A percentile compares a stretch with the other conserved stretches of the same genome.
Conservation (phyloP, 2,797 vertebrate species). For the Anguilla megastoma region DNA sequence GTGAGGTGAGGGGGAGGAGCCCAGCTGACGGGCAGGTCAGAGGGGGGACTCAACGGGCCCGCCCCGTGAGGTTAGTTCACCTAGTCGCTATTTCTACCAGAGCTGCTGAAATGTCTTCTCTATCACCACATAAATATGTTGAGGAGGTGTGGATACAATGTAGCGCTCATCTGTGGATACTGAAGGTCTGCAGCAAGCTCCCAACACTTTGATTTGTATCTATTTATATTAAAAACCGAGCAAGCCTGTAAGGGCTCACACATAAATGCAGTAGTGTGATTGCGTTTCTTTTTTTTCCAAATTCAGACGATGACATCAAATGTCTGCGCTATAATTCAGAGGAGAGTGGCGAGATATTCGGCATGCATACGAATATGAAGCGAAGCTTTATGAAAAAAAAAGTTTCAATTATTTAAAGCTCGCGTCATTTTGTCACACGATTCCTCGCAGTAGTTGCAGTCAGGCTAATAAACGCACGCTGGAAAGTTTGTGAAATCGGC, state of each 20-base stretch:
- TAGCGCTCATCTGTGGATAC: conserved; percentile 74
- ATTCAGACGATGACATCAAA: conserved; percentile 76
- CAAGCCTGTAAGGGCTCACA: conserved; percentile 71
- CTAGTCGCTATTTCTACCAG: conserved; percentile 71
- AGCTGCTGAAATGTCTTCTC: conserved; percentile 65
- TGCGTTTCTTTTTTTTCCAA: conserved; percentile 66
- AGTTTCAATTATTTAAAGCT: conserved; percentile 72
- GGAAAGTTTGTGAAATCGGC: conserved; percentile 67
- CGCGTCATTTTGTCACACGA: conserved; percentile 73
- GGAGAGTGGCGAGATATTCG: conserved; percentile 69
- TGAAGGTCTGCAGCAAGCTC: conserved; percentile 66
- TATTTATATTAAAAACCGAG: conserved; percentile 80
- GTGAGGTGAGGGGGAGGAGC: background rate
- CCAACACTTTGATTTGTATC: conserved; percentile 80
- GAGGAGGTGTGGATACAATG: conserved; percentile 75
- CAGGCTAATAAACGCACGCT: conserved; percentile 67
- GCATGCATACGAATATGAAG: conserved; percentile 63
- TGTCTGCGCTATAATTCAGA: conserved; percentile 74
- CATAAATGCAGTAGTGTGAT: conserved; percentile 71
- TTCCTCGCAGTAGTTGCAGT: conserved; percentile 67
- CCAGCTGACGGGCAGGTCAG: conserved; percentile 27
- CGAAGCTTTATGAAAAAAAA: conserved; percentile 64
- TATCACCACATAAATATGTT: conserved; percentile 74
- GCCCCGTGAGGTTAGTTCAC: conserved; percentile 68
- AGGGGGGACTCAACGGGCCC: conserved; percentile 39